phyloP scores from a whole-genome alignment of 2,888 invertebrate species.

The Zootermopsis nevadensis region DNA sequence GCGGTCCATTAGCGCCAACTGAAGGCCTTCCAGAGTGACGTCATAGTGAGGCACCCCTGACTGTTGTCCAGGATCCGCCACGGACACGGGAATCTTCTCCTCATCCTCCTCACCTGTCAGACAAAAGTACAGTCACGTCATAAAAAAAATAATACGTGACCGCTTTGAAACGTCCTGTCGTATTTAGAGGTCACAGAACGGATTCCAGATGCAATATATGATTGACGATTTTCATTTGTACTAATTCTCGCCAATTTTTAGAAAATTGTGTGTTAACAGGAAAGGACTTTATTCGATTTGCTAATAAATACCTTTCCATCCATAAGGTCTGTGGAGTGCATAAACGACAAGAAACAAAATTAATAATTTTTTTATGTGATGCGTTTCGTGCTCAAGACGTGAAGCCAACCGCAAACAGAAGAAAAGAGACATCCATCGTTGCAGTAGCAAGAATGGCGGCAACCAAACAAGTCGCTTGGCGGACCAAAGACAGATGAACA shows the following conservation, averaged over 20 bases:
- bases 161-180: too few relatives aligned
- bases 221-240: too few relatives aligned
- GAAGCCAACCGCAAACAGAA: background rate
- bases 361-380: background rate
- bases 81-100: conserved; percentile 24
- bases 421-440: conserved; percentile 30
- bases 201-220: too few relatives aligned
- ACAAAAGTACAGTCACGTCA: background rate
- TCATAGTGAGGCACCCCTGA: conserved; percentile 39
- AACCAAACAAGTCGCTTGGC: background rate
- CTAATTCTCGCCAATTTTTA: too few relatives aligned
- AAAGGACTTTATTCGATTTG: too few relatives aligned
- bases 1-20: conserved; percentile 48
- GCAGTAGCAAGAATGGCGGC: background rate
- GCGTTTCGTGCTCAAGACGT: background rate
- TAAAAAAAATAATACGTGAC: too few relatives aligned
- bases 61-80: conserved; percentile 16
- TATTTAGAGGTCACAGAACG: too few relatives aligned
- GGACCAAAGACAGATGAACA: conserved; percentile 25
- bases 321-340: too few relatives aligned
- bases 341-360: background rate
- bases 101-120: conserved; percentile 42
- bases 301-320: too few relatives aligned
- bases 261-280: too few relatives aligned
- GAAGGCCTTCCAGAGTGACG: conserved; percentile 49